Percentiles rank a stretch among this genome's conserved stretches.
phyloP scores from a whole-genome alignment of 2,888 invertebrate species.

The Drosophila parthenogenetica region DNA sequence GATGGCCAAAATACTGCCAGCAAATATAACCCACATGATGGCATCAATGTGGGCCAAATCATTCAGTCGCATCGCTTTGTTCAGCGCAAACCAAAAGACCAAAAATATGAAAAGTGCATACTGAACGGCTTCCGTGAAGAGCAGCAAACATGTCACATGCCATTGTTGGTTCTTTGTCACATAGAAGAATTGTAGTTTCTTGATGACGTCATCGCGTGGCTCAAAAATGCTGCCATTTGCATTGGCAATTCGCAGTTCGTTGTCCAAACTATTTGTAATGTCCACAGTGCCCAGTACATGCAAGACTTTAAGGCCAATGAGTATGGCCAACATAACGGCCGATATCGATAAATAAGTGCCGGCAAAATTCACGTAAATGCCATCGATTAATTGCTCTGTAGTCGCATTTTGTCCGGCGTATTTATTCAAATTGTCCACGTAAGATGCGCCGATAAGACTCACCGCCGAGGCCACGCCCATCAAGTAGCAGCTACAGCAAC shows the following conservation, averaged over 20 bases:
- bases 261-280: constrained; percentile 78
- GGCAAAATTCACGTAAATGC: constrained; percentile 80
- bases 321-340: constrained; percentile 59
- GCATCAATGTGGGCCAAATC: constrained; percentile 65
- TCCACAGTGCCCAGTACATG: constrained; percentile 79
- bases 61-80: constrained; percentile 72
- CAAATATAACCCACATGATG: constrained; percentile 81
- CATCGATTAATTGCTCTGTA: constrained; percentile 62
- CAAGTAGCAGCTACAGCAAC: constrained; percentile 78
- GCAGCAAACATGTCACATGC: constrained; percentile 76
- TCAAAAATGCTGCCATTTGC: constrained; percentile 82
- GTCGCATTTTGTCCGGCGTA: constrained; percentile 47
- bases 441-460: constrained; percentile 73
- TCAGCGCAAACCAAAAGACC: constrained; percentile 82
- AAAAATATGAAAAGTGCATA: constrained; percentile 81
- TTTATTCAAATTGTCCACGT: constrained; percentile 58
- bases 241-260: constrained; percentile 81
- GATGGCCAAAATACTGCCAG: constrained; percentile 66
- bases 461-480: constrained; percentile 79
- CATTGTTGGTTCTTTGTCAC: constrained; percentile 82
- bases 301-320: constrained; percentile 75
- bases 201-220: constrained; percentile 75
- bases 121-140: constrained; percentile 81
- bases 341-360: constrained; percentile 76
- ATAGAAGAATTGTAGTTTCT: constrained; percentile 82